Percentiles rank a stretch among this genome's conserved stretches.
Evolutionary conservation across 2,113 vertebrate species (phyloP).

Genomic region (Prolemur simus): DNA sequence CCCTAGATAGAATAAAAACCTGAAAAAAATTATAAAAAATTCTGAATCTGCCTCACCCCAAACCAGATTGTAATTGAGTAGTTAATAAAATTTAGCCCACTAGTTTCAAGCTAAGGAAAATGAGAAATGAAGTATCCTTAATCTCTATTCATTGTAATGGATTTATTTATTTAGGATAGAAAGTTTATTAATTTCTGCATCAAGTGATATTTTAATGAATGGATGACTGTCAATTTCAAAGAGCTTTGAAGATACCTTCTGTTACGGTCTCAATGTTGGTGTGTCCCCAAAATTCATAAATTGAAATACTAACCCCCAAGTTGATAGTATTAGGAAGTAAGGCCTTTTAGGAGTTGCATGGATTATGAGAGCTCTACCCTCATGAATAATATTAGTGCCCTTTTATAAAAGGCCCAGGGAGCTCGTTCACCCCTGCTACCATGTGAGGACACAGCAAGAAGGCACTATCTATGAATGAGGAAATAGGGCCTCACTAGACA

Average conservation of each 20-base stretch:
- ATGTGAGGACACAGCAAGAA: neutral
- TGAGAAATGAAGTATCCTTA: conserved; percentile 55
- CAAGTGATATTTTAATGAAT: conserved; percentile 19
- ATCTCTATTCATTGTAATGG: conserved; percentile 35
- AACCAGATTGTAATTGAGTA: conserved; percentile 31
- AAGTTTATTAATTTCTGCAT: conserved; percentile 45
- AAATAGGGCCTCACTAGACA: neutral
- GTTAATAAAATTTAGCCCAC: conserved; percentile 57
- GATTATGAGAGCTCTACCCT: no score
- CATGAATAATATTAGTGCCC: neutral
- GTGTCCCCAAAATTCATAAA: neutral
- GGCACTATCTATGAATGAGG: neutral
- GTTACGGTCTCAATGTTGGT: neutral
- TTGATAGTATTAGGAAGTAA: neutral
- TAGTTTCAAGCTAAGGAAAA: conserved; percentile 43
- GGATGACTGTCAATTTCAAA: neutral
- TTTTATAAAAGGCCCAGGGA: neutral
- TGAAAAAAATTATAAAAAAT: neutral
- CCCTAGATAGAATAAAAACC: neutral
- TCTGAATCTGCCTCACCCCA: neutral
- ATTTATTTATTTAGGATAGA: conserved; percentile 34
- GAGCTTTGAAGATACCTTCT: neutral
- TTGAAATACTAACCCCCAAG: neutral
- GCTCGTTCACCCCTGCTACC: neutral
- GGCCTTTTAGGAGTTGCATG: neutral